Evolutionary conservation across 1,140 invertebrate species (phyloP).

Genomic region (Thalassaphorura encarpata): DNA sequence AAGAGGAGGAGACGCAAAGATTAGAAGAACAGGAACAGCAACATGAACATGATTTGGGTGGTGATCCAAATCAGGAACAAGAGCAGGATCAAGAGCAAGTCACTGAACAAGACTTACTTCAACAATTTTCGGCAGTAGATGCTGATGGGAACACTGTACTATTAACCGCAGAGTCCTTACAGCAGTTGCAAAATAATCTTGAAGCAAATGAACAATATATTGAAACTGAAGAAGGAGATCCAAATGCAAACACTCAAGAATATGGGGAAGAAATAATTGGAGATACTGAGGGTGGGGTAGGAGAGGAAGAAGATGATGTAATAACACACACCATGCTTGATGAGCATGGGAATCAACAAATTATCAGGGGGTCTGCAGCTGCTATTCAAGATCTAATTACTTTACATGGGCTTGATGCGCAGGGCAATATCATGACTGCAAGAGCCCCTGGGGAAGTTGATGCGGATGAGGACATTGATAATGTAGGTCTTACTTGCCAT

Average conservation of each 20-base stretch:
- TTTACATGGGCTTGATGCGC: conserved; percentile 24
- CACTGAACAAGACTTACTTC: conserved; percentile 12
- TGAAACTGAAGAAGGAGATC: conserved; percentile 12
- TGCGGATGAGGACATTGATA: not conserved
- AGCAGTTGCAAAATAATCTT: conserved; percentile 8
- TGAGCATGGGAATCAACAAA: conserved; percentile 18
- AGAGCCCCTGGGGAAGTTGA: not conserved
- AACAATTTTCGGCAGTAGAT: conserved; percentile 16
- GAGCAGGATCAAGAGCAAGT: conserved; percentile 11
- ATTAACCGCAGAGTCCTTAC: conserved; percentile 15
- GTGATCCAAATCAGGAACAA: not conserved
- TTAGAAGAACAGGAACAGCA: conserved; percentile 8
- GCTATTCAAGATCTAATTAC: conserved; percentile 28
- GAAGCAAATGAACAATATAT: conserved; percentile 4
- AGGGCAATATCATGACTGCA: too few species aligned
- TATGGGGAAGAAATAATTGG: conserved; percentile 11
- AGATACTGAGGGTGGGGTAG: conserved; percentile 10
- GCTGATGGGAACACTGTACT: conserved; percentile 21
- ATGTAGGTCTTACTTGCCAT: too few species aligned
- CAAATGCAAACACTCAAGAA: not conserved
- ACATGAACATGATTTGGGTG: not conserved
- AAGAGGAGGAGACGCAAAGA: not conserved
- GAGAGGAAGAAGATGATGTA: conserved; percentile 9
- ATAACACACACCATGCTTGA: conserved; percentile 13
- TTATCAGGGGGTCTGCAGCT: conserved; percentile 7